Conservation (phyloP, 2,888 invertebrate species). For the Zonitis immaculata region DNA sequence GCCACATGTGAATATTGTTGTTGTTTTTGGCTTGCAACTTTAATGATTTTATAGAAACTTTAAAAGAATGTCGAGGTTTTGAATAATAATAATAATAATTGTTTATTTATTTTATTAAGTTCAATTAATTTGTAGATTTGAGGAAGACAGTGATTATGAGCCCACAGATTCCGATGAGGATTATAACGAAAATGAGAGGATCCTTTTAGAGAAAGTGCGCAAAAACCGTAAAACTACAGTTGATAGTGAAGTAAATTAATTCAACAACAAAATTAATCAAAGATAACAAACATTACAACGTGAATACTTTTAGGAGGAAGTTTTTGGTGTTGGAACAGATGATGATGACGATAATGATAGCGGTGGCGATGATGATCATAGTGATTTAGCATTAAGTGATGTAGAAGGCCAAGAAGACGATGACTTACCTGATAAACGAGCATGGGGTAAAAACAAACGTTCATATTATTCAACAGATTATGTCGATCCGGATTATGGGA, state of each 20-base stretch:
- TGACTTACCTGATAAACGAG: constrained; percentile 72
- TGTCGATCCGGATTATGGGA: constrained; percentile 80
- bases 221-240: constrained; percentile 53
- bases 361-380: constrained; percentile 50
- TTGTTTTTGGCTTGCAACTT: no score
- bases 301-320: constrained; percentile 51
- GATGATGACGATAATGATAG: constrained; percentile 48
- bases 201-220: constrained; percentile 57
- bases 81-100: background rate
- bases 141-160: constrained; percentile 53
- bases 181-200: constrained; percentile 62
- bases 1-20: no score
- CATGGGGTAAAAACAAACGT: constrained; percentile 81
- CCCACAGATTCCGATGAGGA: constrained; percentile 70
- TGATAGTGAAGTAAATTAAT: constrained; percentile 43
- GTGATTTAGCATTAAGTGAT: constrained; percentile 63
- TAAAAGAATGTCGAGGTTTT: background rate
- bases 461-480: constrained; percentile 84
- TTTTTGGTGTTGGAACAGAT: constrained; percentile 53
- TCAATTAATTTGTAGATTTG: constrained; percentile 2
- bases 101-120: background rate
- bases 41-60: no score
- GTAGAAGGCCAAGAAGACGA: constrained; percentile 70
- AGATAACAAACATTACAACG: background rate
- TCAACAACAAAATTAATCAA: background rate